A percentile compares a stretch with the other conserved stretches of the same genome.
Conservation (phyloP, 2,888 invertebrate species). For the Drosophila testacea region DNA sequence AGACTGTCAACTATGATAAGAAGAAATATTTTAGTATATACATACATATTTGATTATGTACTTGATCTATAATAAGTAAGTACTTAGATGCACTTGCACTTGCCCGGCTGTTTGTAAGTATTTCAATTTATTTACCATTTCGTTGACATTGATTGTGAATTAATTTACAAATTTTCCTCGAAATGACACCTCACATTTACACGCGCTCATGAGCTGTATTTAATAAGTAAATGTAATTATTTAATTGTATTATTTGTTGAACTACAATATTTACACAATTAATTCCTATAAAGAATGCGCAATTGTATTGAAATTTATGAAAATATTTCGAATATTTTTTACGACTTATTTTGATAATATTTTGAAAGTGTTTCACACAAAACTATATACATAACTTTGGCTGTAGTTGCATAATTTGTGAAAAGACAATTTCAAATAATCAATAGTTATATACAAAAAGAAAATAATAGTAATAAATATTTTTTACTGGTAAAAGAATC, state of each 20-base stretch:
- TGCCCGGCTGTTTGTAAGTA: conserved; percentile 6
- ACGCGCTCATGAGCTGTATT: conserved; percentile 64
- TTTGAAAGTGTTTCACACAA: conserved; percentile 16
- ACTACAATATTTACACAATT: conserved; percentile 56
- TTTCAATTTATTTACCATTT: conserved; percentile 38
- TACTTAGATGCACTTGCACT: conserved; percentile 23
- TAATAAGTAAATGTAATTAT: conserved; percentile 42
- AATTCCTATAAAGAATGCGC: conserved; percentile 24
- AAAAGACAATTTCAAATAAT: neutral
- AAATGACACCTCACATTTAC: conserved; percentile 67
- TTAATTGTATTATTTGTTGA: conserved; percentile 28
- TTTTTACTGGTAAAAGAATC: neutral
- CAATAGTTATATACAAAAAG: neutral
- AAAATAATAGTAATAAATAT: neutral
- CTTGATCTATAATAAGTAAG: conserved; percentile 23
- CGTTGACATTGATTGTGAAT: conserved; percentile 63
- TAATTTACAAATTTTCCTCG: conserved; percentile 64
- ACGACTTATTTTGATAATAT: conserved; percentile 6
- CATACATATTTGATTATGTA: conserved; percentile 31
- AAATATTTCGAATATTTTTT: conserved; percentile 2
- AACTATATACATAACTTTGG: conserved; percentile 58
- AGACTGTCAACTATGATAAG: conserved; percentile 46
- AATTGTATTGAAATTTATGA: conserved; percentile 9
- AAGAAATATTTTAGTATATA: conserved; percentile 22
- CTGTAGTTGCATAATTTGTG: conserved; percentile 12